A percentile compares a stretch with the other conserved stretches of the same genome.
Evolutionary conservation across 2,797 vertebrate genomes (phyloP).

Genomic region (Numenius phaeopus): DNA sequence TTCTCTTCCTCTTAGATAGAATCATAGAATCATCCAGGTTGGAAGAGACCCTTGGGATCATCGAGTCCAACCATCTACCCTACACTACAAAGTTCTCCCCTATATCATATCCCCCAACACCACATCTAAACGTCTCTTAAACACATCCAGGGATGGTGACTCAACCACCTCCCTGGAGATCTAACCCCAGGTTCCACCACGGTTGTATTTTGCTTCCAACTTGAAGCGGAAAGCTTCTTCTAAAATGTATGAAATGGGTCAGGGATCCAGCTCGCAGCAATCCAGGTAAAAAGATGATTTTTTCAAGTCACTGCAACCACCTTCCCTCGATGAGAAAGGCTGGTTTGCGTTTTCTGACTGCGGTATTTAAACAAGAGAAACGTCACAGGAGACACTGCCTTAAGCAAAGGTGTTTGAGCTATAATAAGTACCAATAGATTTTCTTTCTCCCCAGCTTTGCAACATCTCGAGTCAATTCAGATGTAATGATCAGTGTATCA

Average conservation of each 20-base stretch:
- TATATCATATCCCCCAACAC: too few species aligned
- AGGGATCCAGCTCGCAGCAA: not conserved
- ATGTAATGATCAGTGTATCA: accelerated
- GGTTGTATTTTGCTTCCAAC: not conserved
- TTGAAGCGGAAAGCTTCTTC: not conserved
- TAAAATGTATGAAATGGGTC: too few species aligned
- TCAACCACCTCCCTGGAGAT: too few species aligned
- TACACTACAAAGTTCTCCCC: too few species aligned
- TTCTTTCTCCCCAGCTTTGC: not conserved
- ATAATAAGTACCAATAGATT: not conserved
- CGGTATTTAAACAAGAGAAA: not conserved
- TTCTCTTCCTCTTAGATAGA: not conserved
- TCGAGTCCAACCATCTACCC: too few species aligned
- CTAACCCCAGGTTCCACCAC: not conserved
- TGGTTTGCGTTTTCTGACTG: not conserved
- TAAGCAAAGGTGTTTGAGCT: not conserved
- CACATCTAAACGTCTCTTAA: too few species aligned
- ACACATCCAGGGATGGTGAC: too few species aligned
- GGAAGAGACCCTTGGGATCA: too few species aligned
- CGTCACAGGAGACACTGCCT: not conserved
- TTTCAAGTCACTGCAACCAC: not conserved
- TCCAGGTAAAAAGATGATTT: not conserved
- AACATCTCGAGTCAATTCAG: not conserved
- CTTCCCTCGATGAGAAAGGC: not conserved
- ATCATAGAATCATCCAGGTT: too few species aligned